Base-by-base conservation (phyloP, 2,113 vertebrate genomes). In the Anolis sagrei region DNA sequence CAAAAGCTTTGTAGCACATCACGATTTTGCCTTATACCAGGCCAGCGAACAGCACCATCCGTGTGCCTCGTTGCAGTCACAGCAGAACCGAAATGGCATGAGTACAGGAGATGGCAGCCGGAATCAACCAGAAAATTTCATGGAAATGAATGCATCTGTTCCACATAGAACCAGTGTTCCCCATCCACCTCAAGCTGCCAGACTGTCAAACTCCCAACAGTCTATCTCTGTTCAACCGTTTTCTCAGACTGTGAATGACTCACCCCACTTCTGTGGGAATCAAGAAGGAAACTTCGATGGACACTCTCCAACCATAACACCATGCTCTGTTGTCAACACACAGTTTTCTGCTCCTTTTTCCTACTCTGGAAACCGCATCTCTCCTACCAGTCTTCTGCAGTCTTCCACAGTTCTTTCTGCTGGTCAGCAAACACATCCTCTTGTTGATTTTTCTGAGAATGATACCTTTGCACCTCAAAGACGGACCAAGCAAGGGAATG, bases 1-100 rank as follows among this genome's bases (percentile, higher is more conserved):
- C 86, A 97, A 98, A 95, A 96, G 90, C 92, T 98, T 97, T 96
- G 96, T 97, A 92, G 94, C 97, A 89, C 98, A 97, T 94, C 97
- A 97, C 93, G 96, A 95, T 91, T 99, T 98, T 96, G 92, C 97
- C 91, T 99, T 98, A 95, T 98, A 98, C 94, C 97, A 97, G 94
- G 96, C 96, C 91, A 95, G 91, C 81, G 95, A 96, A 89, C 97
- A 97, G 64, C 97, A 97, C 90, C 97, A 94, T 91, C 92, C 92
- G 91, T 96, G 95, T 93, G 93, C 95, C 92, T 96, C 97, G 0
- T 90, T 97, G 70, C 90, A 86, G 82, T 93, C 95, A 0, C 97
- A 96, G 19, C 96, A 96, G 78, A 96, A 93, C 93, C 95, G 96
- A 84, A 95, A 89, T 92, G 97, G 86, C 82, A 92, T 97, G 77